Evolutionary conservation across 2,113 vertebrate species (phyloP).

Genomic region (Geococcyx californianus): DNA sequence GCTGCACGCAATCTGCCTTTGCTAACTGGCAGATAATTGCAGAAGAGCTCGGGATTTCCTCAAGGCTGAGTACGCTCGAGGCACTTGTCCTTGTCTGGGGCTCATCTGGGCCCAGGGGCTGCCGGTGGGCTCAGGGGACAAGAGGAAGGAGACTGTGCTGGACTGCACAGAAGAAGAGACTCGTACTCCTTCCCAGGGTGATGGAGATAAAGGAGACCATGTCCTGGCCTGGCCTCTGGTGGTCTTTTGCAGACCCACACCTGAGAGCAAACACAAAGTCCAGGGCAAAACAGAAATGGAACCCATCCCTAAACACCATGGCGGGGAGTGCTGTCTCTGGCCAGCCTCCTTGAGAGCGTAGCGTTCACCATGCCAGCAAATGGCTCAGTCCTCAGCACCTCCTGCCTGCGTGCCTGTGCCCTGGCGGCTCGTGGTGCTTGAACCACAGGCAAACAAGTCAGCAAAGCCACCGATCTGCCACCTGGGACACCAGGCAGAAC

Average conservation of each 20-base stretch:
- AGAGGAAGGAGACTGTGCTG: accelerated
- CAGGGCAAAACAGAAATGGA: background rate
- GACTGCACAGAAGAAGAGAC: background rate
- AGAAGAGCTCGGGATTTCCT: background rate
- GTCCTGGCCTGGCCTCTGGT: background rate
- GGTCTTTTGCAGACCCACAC: background rate
- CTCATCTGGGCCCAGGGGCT: accelerated
- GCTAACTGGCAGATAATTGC: background rate
- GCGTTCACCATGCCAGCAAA: background rate
- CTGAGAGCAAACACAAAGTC: background rate
- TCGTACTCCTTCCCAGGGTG: background rate
- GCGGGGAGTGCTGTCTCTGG: too few relatives aligned
- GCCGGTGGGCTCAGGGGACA: background rate
- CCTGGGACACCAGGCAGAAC: accelerated
- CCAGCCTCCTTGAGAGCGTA: accelerated
- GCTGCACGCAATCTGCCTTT: accelerated
- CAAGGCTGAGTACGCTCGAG: background rate
- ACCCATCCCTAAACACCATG: accelerated
- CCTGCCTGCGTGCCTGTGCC: background rate
- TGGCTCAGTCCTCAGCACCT: background rate
- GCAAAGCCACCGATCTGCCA: background rate
- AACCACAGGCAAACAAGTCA: background rate
- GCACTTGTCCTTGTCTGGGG: background rate
- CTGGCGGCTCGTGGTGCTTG: background rate
- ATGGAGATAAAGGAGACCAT: background rate